Percentiles rank a stretch among this genome's conserved stretches.
Conservation (phyloP, 1,140 invertebrate genomes). For the Bombus waltoni region DNA sequence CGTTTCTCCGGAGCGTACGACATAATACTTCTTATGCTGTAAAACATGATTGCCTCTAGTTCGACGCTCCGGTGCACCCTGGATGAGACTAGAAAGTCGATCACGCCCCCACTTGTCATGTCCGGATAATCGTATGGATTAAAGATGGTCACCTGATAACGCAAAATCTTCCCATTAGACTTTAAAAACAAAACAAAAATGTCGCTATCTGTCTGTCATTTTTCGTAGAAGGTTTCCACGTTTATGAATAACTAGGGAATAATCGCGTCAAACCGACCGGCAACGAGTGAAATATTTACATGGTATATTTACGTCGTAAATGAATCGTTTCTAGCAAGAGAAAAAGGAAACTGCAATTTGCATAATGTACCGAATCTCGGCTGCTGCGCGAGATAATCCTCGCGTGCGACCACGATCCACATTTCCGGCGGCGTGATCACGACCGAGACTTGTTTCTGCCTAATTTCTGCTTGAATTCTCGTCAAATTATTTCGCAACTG, state of each 20-base stretch:
- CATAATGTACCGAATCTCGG: constrained; percentile 20
- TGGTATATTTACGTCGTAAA: not conserved
- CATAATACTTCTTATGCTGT: constrained; percentile 57
- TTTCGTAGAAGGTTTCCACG: not conserved
- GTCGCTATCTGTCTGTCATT: not conserved
- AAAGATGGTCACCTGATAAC: constrained; percentile 77
- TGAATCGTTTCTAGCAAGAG: not conserved
- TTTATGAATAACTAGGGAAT: not conserved
- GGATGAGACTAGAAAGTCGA: constrained; percentile 66
- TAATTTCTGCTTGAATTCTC: not conserved
- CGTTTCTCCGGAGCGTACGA: constrained; percentile 75
- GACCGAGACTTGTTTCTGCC: not conserved
- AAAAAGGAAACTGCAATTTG: constrained; percentile 14
- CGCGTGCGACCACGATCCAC: constrained; percentile 1
- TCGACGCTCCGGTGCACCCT: constrained; percentile 62
- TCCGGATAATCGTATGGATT: constrained; percentile 82
- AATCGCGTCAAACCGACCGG: not conserved
- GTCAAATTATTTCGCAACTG: not conserved
- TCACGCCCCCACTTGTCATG: constrained; percentile 70
- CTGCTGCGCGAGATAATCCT: constrained; percentile 24
- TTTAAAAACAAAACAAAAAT: not conserved
- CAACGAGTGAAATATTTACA: not conserved
- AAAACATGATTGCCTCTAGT: constrained; percentile 58
- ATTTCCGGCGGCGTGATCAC: constrained; percentile 2
- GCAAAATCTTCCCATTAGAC: not conserved